These are phyloP conservation scores for Toxotes jaculatrix DNA, from an alignment of 2,113 vertebrate species.

Conservation along the genomic window DNA sequence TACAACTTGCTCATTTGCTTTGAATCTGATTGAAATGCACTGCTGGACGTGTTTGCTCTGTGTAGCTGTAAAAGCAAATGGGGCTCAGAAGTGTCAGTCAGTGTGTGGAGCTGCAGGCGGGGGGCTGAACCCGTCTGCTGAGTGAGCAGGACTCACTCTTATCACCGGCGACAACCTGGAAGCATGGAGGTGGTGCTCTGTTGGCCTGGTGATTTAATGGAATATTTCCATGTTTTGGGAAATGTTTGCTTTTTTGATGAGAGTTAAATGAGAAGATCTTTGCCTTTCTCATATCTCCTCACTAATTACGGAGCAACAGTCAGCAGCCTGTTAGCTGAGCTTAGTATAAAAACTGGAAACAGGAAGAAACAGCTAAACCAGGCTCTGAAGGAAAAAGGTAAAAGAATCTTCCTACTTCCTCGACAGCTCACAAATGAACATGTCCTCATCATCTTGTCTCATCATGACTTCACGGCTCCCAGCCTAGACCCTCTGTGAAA, in stretches of 20 bases:
- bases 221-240: not conserved
- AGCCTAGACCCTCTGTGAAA: not conserved
- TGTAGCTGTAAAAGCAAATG: slow-evolving; percentile 2
- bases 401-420: not conserved
- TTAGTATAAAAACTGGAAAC: not conserved
- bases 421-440: not conserved
- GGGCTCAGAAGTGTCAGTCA: slow-evolving; percentile 50
- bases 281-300: not conserved
- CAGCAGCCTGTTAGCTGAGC: not conserved
- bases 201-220: not conserved
- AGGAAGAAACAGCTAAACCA: no score
- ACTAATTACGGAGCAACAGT: not conserved
- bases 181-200: not conserved
- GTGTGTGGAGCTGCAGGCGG: slow-evolving; percentile 24
- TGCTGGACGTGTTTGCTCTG: not conserved
- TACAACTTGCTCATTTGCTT: not conserved
- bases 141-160: slow-evolving; percentile 30
- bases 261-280: not conserved
- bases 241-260: not conserved
- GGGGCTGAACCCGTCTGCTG: slow-evolving; percentile 57
- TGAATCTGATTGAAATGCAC: not conserved
- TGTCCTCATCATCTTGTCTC: not conserved
- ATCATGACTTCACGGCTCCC: no score
- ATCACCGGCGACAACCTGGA: slow-evolving; percentile 39
- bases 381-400: no score